These are phyloP conservation scores for Heteropelma amictum DNA, from an alignment of 2,888 invertebrate genomes.

Conservation along the genomic window DNA sequence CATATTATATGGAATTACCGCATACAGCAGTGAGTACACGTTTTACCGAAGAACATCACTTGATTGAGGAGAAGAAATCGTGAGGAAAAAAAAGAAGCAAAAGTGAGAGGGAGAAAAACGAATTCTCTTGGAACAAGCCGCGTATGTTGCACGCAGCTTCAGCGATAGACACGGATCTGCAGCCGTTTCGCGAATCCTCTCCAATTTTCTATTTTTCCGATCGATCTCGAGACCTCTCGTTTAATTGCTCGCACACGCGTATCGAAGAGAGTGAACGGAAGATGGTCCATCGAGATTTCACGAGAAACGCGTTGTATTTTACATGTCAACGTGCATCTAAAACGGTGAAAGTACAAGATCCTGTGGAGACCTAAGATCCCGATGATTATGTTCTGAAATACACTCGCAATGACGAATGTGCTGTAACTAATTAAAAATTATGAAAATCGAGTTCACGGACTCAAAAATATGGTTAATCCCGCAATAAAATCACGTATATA, in stretches of 20 bases:
- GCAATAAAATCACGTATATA: no score
- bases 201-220: background rate
- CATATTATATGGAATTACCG: conserved; percentile 14
- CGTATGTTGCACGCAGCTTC: background rate
- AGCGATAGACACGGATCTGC: conserved; percentile 1
- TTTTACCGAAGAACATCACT: conserved; percentile 16
- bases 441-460: no score
- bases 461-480: no score
- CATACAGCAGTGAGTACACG: background rate
- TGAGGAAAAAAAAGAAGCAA: conserved; percentile 1
- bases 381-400: no score
- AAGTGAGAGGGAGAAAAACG: background rate
- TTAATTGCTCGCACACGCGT: conserved; percentile 2
- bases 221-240: background rate
- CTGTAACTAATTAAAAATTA: no score
- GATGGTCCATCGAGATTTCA: conserved; percentile 23
- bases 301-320: no score
- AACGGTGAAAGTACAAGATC: background rate
- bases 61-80: conserved; percentile 28
- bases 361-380: background rate
- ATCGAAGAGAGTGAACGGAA: background rate
- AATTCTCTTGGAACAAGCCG: conserved; percentile 7
- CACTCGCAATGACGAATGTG: no score
- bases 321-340: background rate
- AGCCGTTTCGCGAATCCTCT: background rate